Conservation (phyloP, 2,888 invertebrate genomes). For the Nesidiocoris tenuis region DNA sequence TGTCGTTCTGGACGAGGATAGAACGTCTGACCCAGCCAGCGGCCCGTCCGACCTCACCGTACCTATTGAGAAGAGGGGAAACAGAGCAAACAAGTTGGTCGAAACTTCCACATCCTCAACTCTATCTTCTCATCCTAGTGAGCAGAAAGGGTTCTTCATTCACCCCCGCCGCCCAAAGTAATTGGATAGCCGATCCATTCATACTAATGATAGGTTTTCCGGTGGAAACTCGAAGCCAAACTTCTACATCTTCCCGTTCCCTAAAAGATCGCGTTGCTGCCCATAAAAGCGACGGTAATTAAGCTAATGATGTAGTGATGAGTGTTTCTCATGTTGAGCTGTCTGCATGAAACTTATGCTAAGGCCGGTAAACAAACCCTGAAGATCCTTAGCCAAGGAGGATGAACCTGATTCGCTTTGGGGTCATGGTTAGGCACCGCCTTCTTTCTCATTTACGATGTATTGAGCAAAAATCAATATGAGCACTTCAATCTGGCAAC, state of each 20-base stretch:
- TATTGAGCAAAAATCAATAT: too few relatives aligned
- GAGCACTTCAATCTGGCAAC: too few relatives aligned
- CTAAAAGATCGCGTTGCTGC: constrained; percentile 18
- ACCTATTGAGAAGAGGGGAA: not conserved
- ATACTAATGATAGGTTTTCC: constrained; percentile 28
- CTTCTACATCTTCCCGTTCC: not conserved
- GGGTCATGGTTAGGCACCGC: too few relatives aligned
- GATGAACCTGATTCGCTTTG: too few relatives aligned
- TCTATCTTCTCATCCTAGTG: not conserved
- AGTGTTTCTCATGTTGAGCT: not conserved
- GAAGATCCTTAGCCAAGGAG: not conserved
- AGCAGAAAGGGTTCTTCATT: not conserved
- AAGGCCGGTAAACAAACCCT: not conserved
- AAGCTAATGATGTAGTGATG: constrained; percentile 16
- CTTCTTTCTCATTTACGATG: too few relatives aligned
- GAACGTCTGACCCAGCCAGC: too few relatives aligned
- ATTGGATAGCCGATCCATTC: constrained; percentile 29
- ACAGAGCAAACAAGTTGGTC: not conserved
- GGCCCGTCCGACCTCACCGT: too few relatives aligned
- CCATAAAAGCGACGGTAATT: constrained; percentile 12
- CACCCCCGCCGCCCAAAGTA: not conserved
- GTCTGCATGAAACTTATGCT: not conserved
- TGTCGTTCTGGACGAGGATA: too few relatives aligned
- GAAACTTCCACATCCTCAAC: not conserved
- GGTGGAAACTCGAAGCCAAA: not conserved